Conservation (phyloP, 2,113 vertebrate genomes). For the Labeo rohita region DNA sequence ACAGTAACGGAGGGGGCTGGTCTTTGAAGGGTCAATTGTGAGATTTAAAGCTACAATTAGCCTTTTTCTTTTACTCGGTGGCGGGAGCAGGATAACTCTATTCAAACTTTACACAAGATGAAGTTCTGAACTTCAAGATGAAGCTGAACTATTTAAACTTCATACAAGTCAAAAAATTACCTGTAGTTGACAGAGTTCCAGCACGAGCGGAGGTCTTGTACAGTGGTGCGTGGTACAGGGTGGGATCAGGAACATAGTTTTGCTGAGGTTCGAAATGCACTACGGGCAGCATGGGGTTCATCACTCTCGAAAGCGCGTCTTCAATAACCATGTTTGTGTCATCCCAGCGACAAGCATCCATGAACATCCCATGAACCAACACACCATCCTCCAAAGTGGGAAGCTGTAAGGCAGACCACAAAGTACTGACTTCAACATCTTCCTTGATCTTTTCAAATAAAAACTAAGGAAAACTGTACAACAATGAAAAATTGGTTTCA, state of each 20-base stretch:
- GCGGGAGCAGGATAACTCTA: background rate
- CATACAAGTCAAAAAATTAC: slow-evolving; percentile 53
- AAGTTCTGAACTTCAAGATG: too few relatives aligned
- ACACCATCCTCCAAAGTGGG: slow-evolving; percentile 76
- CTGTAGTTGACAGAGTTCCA: slow-evolving; percentile 81
- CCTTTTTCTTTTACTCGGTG: background rate
- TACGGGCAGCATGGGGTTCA: slow-evolving; percentile 77
- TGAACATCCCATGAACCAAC: slow-evolving; percentile 81
- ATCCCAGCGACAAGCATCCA: slow-evolving; percentile 81
- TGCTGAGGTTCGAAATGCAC: slow-evolving; percentile 81
- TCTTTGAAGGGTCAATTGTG: background rate
- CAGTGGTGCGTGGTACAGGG: slow-evolving; percentile 77
- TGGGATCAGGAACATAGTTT: slow-evolving; percentile 70
- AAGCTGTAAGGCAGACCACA: slow-evolving; percentile 65
- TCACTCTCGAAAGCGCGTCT: slow-evolving; percentile 75
- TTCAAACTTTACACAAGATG: background rate
- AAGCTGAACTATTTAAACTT: background rate
- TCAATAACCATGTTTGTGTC: slow-evolving; percentile 76
- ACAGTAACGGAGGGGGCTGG: too few relatives aligned
- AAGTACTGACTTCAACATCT: background rate
- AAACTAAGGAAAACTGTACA: background rate
- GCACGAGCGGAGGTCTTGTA: slow-evolving; percentile 83
- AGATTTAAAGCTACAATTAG: background rate
- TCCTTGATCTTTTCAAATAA: background rate
- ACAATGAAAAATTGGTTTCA: too few relatives aligned